phyloP scores from a whole-genome alignment of 1,140 invertebrate species.

The Lepidurus couesii region DNA sequence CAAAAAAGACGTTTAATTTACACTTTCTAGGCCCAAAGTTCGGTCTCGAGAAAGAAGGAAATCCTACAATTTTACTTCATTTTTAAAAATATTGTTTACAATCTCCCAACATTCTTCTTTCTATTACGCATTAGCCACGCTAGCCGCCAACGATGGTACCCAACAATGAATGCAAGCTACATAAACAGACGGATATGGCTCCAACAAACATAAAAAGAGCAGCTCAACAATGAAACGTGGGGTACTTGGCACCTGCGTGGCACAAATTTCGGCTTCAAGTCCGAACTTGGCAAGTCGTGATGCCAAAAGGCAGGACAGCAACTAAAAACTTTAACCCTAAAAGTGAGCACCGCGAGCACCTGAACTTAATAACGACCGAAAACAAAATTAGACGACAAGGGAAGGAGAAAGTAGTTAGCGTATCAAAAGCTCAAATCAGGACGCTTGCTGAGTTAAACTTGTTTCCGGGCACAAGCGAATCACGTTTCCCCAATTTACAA shows the following conservation, averaged over 20 bases:
- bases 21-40: slow-evolving; percentile 14
- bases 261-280: neutral
- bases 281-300: neutral
- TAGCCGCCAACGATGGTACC: neutral
- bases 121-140: neutral
- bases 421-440: slow-evolving; percentile 2
- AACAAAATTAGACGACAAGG: neutral
- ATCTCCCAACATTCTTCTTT: neutral
- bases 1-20: neutral
- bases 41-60: neutral
- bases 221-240: neutral
- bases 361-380: neutral
- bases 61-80: neutral
- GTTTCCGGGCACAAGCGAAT: neutral
- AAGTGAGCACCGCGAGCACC: neutral
- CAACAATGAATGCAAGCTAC: neutral
- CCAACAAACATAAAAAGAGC: neutral
- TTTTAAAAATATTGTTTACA: neutral
- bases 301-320: neutral
- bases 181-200: neutral
- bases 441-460: neutral
- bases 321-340: neutral
- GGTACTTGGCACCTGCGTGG: neutral
- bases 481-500: neutral
- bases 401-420: neutral